Evolutionary conservation across 2,797 vertebrate genomes (phyloP).

Genomic region (Mormyrus proboscirostris): DNA sequence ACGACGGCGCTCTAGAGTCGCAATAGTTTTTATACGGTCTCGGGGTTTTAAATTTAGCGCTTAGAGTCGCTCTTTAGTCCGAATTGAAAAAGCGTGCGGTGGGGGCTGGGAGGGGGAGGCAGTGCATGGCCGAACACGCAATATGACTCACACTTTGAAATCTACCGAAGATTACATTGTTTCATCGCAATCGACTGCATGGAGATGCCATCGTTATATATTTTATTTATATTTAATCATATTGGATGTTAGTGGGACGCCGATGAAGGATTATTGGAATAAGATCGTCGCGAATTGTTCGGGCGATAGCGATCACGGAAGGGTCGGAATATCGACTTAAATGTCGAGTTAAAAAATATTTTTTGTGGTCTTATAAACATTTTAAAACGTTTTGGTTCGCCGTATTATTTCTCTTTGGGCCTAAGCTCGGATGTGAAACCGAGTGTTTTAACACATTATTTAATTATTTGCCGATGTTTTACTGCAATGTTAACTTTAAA

Average conservation of each 20-base stretch:
- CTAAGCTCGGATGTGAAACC: background rate
- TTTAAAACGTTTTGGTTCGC: background rate
- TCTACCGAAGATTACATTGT: conserved; percentile 27
- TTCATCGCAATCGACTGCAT: background rate
- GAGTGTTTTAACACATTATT: background rate
- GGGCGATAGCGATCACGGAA: background rate
- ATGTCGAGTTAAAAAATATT: background rate
- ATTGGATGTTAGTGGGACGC: background rate
- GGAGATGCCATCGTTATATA: background rate
- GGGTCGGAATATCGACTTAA: background rate
- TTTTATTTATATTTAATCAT: background rate
- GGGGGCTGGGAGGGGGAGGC: conserved; percentile 63
- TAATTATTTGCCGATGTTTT: background rate
- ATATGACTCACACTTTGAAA: conserved; percentile 33
- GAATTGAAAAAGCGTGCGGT: conserved; percentile 45
- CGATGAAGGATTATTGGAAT: background rate
- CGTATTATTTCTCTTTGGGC: background rate
- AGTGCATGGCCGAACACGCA: conserved; percentile 49
- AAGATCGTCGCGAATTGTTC: background rate
- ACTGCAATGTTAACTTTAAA: conserved; percentile 13
- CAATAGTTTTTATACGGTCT: conserved; percentile 53
- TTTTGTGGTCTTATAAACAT: background rate
- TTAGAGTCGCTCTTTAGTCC: conserved; percentile 59
- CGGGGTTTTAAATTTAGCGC: conserved; percentile 77
- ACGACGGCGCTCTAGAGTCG: conserved; percentile 59